Evolutionary conservation across 2,888 invertebrate species (phyloP), one percentile per base, ranked within the genome.

Genomic region (Macaria liturata): DNA sequence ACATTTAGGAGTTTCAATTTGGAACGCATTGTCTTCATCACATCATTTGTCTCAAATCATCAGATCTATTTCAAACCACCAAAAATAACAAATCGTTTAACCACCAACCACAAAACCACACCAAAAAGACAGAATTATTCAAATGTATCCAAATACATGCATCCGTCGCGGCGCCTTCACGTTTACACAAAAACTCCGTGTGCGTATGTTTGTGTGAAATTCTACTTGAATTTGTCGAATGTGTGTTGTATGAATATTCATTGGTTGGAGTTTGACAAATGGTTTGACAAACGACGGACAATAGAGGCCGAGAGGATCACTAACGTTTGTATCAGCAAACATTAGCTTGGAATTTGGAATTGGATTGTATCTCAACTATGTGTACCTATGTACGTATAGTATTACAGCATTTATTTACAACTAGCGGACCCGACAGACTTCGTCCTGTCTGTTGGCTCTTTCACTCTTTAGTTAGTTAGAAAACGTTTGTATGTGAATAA

Each of bases 201-300:
- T 62, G 65, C 71, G 65, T n/a, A n/a, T 86, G 83, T 88, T 90
- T 89, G 90, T 86, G 89, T 90, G 89, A 91, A 89, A 90, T 86
- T 84, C 85, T 81, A 82, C 84, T 86, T 83, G 86, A 87, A 86
- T 85, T 86, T 88, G 85, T 83, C 80, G 80, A 84, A 85, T 84
- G 74, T 78, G 79, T 71, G 75, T 40, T 47, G 47, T 43, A 54
- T 91, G 89, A 90, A 90, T 90, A 91, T 90, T 88, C 86, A 90
- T 42, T 37, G 34, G 42, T 80, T 71, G 72, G 72, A 75, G 81
- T 77, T 78, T 71, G 51, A 51, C 51, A 51, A 51, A 45, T 45
- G 69, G 62, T 67, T 64, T 65, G 65, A 64, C 65, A 65, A 67
- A 57, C 57, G 48, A 56, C 49, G 52, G 65, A 76, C 71, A 69